Evolutionary conservation across 2,113 vertebrate genomes (phyloP).

Genomic region (Oryctolagus cuniculus): DNA sequence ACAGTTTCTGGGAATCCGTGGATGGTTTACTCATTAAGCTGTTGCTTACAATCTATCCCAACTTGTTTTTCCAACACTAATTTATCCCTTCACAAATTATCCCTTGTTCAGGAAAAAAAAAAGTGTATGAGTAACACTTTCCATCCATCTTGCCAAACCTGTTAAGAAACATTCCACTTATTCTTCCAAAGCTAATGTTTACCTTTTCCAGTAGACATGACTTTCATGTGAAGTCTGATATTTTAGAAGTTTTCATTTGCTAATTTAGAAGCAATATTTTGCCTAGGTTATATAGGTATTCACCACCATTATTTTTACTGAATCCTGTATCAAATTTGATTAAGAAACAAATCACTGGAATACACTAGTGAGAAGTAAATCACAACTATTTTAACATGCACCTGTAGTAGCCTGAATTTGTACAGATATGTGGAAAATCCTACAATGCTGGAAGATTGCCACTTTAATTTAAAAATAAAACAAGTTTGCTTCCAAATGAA

Average conservation of each 20-base stretch:
- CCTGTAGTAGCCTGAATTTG: neutral
- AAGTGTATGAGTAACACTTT: slow-evolving; percentile 84
- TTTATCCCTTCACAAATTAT: slow-evolving; percentile 86
- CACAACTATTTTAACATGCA: slow-evolving; percentile 48
- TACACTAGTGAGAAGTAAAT: slow-evolving; percentile 59
- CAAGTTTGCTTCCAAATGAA: slow-evolving; percentile 56
- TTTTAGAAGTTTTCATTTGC: slow-evolving; percentile 78
- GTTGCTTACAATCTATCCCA: slow-evolving; percentile 82
- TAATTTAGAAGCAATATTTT: slow-evolving; percentile 66
- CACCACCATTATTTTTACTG: slow-evolving; percentile 25
- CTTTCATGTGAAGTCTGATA: slow-evolving; percentile 77
- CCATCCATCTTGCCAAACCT: slow-evolving; percentile 84
- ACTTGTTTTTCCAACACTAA: slow-evolving; percentile 83
- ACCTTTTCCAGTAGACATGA: slow-evolving; percentile 77
- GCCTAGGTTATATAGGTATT: slow-evolving; percentile 31
- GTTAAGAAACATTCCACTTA: slow-evolving; percentile 85
- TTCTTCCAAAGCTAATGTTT: slow-evolving; percentile 85
- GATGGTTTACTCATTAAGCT: slow-evolving; percentile 85
- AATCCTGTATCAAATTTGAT: slow-evolving; percentile 62
- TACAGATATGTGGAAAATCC: neutral
- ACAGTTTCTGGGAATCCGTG: slow-evolving; percentile 80
- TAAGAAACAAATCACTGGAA: slow-evolving; percentile 56
- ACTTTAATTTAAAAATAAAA: slow-evolving; percentile 29
- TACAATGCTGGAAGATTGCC: neutral
- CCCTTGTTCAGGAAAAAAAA: slow-evolving; percentile 76